A percentile compares a stretch with the other conserved stretches of the same genome.
Conservation (phyloP, 2,888 invertebrate species). For the Gymnosoma rotundatum region DNA sequence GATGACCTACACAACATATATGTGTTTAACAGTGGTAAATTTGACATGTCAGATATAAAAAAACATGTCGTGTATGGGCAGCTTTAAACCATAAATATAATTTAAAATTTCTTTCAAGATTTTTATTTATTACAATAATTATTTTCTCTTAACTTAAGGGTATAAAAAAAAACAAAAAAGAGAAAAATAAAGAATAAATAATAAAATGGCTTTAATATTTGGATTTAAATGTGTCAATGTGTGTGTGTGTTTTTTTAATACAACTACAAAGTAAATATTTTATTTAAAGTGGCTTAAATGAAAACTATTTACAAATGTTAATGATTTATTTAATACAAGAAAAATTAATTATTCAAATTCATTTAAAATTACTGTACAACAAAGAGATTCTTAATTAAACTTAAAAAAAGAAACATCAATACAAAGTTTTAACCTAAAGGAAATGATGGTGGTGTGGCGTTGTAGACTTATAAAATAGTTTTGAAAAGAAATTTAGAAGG, state of each 20-base stretch:
- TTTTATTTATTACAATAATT: conserved; percentile 44
- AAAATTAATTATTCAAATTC: background rate
- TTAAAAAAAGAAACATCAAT: conserved; percentile 20
- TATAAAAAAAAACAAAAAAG: conserved; percentile 47
- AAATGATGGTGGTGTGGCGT: conserved; percentile 38
- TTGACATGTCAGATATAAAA: too few relatives aligned
- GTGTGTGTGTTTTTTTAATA: background rate
- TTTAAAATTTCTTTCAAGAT: conserved; percentile 14
- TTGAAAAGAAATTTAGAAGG: conserved; percentile 16
- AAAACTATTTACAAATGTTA: conserved; percentile 59
- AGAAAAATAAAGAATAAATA: conserved; percentile 28
- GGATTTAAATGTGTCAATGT: conserved; percentile 54
- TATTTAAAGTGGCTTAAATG: conserved; percentile 16
- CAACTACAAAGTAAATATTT: conserved; percentile 19
- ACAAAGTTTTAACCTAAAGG: conserved; percentile 4
- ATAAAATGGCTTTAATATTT: conserved; percentile 67
- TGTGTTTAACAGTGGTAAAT: too few relatives aligned
- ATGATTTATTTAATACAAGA: conserved; percentile 35
- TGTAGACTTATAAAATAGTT: background rate
- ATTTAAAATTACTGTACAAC: conserved; percentile 56
- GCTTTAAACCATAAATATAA: too few relatives aligned
- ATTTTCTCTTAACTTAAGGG: conserved; percentile 38
- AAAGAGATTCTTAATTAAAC: conserved; percentile 46
- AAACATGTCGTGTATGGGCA: too few relatives aligned
- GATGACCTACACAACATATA: too few relatives aligned